These are phyloP conservation scores for Mesocentrotus franciscanus DNA, from an alignment of 53 echinoderm and acorn worm genomes.

Conservation along the genomic window DNA sequence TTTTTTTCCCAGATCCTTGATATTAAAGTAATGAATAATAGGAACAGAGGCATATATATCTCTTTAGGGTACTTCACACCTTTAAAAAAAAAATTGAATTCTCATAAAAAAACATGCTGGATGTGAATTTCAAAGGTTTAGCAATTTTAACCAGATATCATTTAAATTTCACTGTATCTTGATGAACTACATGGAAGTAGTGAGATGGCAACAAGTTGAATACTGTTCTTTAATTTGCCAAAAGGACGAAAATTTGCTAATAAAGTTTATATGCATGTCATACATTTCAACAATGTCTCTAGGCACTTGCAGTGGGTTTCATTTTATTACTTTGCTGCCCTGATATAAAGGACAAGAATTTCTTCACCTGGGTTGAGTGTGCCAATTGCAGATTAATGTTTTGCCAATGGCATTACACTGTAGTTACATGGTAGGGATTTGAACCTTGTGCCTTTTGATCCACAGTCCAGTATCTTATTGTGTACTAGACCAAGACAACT, in stretches of 20 bases:
- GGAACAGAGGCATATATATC: background rate
- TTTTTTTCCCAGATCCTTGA: background rate
- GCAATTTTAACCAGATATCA: background rate
- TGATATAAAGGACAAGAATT: too few relatives aligned
- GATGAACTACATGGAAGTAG: background rate
- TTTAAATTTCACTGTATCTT: background rate
- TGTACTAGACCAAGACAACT: background rate
- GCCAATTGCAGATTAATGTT: background rate
- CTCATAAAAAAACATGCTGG: background rate
- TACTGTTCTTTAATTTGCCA: background rate
- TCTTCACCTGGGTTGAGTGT: background rate
- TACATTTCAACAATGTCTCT: background rate
- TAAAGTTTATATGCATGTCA: background rate
- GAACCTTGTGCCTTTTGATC: background rate
- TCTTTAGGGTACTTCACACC: background rate
- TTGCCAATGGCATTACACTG: background rate
- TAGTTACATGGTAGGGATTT: background rate
- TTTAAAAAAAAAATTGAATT: background rate
- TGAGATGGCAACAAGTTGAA: background rate
- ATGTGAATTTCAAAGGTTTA: background rate
- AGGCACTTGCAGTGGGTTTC: background rate
- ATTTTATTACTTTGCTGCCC: background rate
- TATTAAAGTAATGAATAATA: constrained; percentile 1
- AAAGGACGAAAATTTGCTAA: background rate
- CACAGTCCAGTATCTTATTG: background rate